Base-by-base conservation (phyloP, 2,113 vertebrate genomes). In the Hippocampus comes region DNA sequence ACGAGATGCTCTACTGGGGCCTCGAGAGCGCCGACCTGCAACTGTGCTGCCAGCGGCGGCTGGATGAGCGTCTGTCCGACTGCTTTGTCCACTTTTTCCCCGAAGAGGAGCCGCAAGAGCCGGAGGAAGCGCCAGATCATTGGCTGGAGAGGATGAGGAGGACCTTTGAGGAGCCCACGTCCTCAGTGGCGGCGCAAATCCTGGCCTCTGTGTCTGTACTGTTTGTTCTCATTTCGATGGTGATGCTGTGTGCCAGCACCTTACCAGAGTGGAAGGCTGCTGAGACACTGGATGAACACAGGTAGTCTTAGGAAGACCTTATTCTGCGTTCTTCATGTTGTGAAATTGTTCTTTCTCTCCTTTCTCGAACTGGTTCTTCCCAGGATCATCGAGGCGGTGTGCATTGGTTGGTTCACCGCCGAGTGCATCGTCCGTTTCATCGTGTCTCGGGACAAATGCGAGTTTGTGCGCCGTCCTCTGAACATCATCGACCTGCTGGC, bases 401-500 rank as follows among this genome's bases (percentile, higher is more conserved):
- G 96, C 90, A 98, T 99, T 56, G 96, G 95, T 75, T 98, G 97
- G 97, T 99, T 98, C 93, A 98, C 96, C 4, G 94, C 94, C 4
- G 97, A 99, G 89, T 98, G 95, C 89, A 91, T 97, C 25, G 90
- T 97, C 78, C 94, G 96, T 81, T 98, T 99, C 93, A 93, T 98
- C 23, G 89, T 98, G 88, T 97, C 97, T 69, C 94, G 93, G 84
- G 94, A 99, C 91, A 97, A 98, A 91, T 98, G 96, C 79, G 94
- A 96, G 88, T 99, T 98, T 89, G 93, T 97, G 76, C 93, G 93
- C 68, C 95, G 94, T 79, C 97, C 97, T 63, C 94, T 99, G 85
- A 99, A 99, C 92, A 93, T 98, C 91, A 98, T 99, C 63, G 97
- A 99, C 90, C 93, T 98, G 80, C 87, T 99, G 91, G 96, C 96